A percentile compares a stretch with the other conserved stretches of the same genome.
Conservation (phyloP, 2,888 invertebrate genomes). For the Sepiola atlantica region DNA sequence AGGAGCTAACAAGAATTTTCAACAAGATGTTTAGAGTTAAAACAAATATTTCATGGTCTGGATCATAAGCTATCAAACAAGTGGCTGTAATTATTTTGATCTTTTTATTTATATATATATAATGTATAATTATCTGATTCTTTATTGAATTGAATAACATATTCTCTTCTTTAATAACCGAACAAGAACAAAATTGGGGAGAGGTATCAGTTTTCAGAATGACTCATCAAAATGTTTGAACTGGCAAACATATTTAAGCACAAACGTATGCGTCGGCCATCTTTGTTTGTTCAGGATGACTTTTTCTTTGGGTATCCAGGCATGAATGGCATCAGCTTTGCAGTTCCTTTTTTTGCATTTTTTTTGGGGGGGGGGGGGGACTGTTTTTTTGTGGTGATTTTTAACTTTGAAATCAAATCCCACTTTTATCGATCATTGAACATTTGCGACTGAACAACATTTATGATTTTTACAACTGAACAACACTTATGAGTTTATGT, state of each 20-base stretch:
- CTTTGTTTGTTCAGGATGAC: neutral
- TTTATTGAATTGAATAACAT: neutral
- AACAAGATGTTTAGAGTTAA: too few relatives aligned
- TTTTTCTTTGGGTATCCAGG: neutral
- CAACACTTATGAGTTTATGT: too few relatives aligned
- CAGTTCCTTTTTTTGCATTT: too few relatives aligned
- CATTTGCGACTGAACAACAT: too few relatives aligned
- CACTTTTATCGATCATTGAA: too few relatives aligned
- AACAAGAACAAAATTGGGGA: neutral
- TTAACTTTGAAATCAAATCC: too few relatives aligned
- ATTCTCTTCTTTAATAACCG: neutral
- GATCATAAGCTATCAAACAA: neutral
- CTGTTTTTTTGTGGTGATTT: too few relatives aligned
- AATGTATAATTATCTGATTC: neutral
- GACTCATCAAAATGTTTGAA: constrained; percentile 6
- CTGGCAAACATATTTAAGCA: neutral
- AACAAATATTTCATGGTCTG: too few relatives aligned
- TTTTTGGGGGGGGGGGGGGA: too few relatives aligned
- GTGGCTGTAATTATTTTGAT: neutral
- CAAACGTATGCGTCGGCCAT: neutral
- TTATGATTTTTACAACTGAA: too few relatives aligned
- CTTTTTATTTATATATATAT: neutral
- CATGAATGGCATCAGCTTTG: neutral
- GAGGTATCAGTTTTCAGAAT: neutral
- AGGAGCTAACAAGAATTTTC: too few relatives aligned